Percentiles rank a stretch among this genome's conserved stretches.
phyloP scores from a whole-genome alignment of 1,140 invertebrate genomes.

The Lethocerus indicus region DNA sequence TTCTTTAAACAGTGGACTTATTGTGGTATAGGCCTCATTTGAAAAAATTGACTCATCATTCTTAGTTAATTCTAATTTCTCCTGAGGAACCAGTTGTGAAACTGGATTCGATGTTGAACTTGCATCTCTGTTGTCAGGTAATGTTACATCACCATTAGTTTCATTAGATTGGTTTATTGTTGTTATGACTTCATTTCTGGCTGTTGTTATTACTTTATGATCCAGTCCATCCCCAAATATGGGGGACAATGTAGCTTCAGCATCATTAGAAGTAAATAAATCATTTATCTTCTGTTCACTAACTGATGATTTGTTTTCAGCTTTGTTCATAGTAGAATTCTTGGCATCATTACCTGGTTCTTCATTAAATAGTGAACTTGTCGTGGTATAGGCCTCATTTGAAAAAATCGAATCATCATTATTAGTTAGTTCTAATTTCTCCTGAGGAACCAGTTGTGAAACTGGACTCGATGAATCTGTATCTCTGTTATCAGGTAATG shows the following conservation, averaged over 20 bases:
- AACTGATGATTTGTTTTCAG: not conserved
- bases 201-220: not conserved
- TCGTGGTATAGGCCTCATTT: not conserved
- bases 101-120: not conserved
- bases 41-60: not conserved
- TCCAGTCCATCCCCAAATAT: no score
- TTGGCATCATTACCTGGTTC: not conserved
- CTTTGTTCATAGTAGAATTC: not conserved
- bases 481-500: not conserved
- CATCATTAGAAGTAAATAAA: not conserved
- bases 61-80: not conserved
- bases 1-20: not conserved
- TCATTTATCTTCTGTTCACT: not conserved
- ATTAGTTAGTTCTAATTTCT: not conserved
- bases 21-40: not conserved
- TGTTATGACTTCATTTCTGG: not conserved
- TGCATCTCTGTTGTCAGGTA: not conserved
- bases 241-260: no score
- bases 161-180: not conserved
- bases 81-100: not conserved
- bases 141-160: not conserved
- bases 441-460: not conserved
- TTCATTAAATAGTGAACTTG: not conserved
- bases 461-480: not conserved
- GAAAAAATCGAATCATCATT: not conserved